These are phyloP conservation scores for Ciconia boyciana DNA, from an alignment of 2,113 vertebrate species.

Conservation along the genomic window DNA sequence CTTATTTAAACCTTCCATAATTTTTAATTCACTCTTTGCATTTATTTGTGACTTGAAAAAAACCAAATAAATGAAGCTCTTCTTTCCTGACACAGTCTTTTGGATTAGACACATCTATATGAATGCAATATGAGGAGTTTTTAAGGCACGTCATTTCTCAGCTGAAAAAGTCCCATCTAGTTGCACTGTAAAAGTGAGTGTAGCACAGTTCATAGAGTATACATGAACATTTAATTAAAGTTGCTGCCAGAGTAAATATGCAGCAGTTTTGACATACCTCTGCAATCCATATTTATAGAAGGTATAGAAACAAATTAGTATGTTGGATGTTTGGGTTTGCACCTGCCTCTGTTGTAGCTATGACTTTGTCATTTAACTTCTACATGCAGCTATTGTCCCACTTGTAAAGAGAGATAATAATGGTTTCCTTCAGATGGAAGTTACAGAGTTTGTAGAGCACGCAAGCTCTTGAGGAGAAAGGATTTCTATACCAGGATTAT, in stretches of 20 bases:
- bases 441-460: neutral
- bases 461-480: neutral
- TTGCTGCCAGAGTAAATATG: neutral
- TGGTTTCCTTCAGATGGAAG: neutral
- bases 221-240: neutral
- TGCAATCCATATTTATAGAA: neutral
- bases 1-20: neutral
- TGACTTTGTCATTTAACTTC: neutral
- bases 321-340: neutral
- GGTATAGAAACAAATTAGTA: neutral
- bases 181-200: neutral
- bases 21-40: neutral
- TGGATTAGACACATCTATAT: neutral
- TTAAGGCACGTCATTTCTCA: neutral
- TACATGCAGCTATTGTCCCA: neutral
- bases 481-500: neutral
- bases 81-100: neutral
- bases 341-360: neutral
- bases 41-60: neutral
- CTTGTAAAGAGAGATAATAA: neutral
- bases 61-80: neutral
- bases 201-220: neutral
- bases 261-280: neutral
- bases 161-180: neutral
- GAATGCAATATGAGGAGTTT: neutral